These are phyloP conservation scores for Tauraco hartlaubi DNA, from an alignment of 2,797 vertebrate species.

Conservation along the genomic window DNA sequence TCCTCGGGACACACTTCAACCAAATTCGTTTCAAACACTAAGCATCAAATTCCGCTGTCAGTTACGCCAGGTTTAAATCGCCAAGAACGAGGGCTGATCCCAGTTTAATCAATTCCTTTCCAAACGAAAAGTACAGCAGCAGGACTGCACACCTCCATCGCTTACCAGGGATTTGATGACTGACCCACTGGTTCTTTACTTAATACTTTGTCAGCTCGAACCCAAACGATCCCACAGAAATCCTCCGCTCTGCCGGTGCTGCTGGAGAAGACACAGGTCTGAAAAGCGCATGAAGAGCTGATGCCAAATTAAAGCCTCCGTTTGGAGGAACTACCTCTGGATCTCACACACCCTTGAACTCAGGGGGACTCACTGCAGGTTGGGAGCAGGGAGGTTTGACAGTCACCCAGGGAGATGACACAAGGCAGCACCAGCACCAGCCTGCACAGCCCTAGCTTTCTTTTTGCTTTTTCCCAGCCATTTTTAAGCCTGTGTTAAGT, in stretches of 20 bases:
- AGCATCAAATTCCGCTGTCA: background rate
- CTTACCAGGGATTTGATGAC: background rate
- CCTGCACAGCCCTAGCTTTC: background rate
- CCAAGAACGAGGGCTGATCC: background rate
- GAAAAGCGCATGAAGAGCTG: background rate
- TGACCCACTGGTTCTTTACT: background rate
- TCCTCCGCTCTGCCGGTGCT: background rate
- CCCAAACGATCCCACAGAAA: background rate
- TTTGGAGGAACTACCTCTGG: background rate
- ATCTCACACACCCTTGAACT: background rate
- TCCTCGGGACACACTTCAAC: background rate
- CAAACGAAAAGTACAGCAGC: background rate
- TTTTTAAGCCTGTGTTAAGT: background rate
- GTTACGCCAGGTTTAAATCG: background rate
- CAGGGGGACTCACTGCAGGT: background rate
- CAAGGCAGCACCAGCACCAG: background rate
- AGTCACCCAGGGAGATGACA: background rate
- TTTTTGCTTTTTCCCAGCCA: background rate
- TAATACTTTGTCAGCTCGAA: background rate
- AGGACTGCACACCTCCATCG: background rate
- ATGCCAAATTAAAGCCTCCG: background rate
- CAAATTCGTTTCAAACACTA: background rate
- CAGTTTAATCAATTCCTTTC: background rate
- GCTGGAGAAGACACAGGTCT: background rate
- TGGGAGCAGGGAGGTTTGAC: background rate